Evolutionary conservation across 2,888 invertebrate species (phyloP).

Genomic region (Magallana nippona): DNA sequence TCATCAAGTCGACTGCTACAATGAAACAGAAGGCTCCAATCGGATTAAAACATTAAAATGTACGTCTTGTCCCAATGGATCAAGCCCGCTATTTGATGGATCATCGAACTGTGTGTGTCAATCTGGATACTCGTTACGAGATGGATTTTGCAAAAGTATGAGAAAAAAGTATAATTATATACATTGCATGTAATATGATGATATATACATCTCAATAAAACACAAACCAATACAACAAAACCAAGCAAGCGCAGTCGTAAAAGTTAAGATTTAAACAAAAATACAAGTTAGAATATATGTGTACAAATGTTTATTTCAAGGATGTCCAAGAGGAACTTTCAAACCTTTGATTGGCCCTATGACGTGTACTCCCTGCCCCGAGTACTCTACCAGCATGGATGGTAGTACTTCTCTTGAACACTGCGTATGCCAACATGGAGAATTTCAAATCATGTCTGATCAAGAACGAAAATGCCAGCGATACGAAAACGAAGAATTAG

Average conservation of each 20-base stretch:
- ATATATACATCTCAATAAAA: too few relatives aligned
- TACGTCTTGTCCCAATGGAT: not conserved
- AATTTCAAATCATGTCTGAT: constrained; percentile 2
- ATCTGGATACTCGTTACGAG: not conserved
- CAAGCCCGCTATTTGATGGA: not conserved
- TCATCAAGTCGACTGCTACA: not conserved
- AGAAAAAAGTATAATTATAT: not conserved
- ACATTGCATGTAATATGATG: too few relatives aligned
- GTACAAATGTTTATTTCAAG: not conserved
- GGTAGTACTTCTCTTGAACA: not conserved
- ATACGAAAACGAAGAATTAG: constrained; percentile 10
- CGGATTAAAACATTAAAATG: not conserved
- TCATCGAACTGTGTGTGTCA: not conserved
- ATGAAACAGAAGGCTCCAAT: not conserved
- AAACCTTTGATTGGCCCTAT: not conserved
- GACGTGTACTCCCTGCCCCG: not conserved
- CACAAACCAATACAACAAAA: too few relatives aligned
- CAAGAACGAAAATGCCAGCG: constrained; percentile 11
- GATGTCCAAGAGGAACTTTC: constrained; percentile 12
- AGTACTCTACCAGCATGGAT: not conserved
- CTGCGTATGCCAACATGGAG: constrained; percentile 18
- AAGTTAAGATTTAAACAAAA: too few relatives aligned
- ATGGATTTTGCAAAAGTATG: not conserved
- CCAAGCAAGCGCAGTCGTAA: too few relatives aligned
- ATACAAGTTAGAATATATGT: too few relatives aligned